Evolutionary conservation across 2,888 invertebrate species (phyloP).

Genomic region (Diplazon laetatorius): DNA sequence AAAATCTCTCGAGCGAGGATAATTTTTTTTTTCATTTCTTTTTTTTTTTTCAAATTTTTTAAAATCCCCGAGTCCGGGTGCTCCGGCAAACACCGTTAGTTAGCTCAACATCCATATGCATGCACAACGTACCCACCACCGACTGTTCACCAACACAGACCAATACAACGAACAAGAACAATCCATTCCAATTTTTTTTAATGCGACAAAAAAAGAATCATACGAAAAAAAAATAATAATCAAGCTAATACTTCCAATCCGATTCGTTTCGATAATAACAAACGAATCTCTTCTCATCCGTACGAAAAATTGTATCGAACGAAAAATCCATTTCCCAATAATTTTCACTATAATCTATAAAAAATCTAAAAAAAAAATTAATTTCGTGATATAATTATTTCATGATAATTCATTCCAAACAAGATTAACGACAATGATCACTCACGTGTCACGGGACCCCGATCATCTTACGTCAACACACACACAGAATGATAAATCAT

Average conservation of each 20-base stretch:
- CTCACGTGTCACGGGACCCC: not conserved
- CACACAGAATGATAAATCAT: not conserved
- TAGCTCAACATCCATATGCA: conserved; percentile 24
- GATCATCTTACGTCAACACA: not conserved
- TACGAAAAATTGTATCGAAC: too few relatives aligned
- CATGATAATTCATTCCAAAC: too few relatives aligned
- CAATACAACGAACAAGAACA: conserved; percentile 7
- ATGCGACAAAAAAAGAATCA: not conserved
- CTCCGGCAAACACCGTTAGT: conserved; percentile 2
- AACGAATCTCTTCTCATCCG: too few relatives aligned
- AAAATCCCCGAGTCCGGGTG: conserved; percentile 3
- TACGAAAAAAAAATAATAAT: not conserved
- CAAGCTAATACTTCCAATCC: not conserved
- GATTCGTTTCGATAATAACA: too few relatives aligned
- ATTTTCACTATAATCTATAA: too few relatives aligned
- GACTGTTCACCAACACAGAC: conserved; percentile 16
- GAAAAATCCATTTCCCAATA: not conserved
- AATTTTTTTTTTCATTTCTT: conserved; percentile 35
- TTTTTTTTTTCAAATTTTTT: too few relatives aligned
- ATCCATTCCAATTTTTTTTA: not conserved
- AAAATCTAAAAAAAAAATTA: too few relatives aligned
- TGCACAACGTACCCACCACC: not conserved
- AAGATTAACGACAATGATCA: too few relatives aligned
- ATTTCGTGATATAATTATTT: too few relatives aligned
- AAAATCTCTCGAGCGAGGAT: conserved; percentile 3